phyloP scores from a whole-genome alignment of 1,140 invertebrate genomes.

The Lordiphosa stackelbergi region DNA sequence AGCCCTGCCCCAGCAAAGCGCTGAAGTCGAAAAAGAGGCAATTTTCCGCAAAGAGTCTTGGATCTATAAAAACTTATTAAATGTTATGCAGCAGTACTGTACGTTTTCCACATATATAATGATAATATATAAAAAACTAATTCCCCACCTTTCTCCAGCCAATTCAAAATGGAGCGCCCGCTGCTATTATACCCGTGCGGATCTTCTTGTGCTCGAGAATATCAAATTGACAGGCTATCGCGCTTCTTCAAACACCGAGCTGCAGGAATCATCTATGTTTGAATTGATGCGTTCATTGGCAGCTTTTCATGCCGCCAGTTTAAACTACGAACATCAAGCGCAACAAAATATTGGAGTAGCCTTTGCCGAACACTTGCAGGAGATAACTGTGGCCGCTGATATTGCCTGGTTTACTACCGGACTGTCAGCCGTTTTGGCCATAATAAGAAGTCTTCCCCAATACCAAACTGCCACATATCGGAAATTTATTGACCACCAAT shows the following conservation, averaged over 20 bases:
- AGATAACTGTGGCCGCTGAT: conserved; percentile 52
- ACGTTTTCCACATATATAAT: conserved; percentile 1
- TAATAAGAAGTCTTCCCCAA: conserved; percentile 33
- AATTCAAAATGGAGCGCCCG: conserved; percentile 46
- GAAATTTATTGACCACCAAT: conserved; percentile 26
- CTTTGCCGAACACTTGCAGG: conserved; percentile 48
- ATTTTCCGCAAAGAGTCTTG: conserved; percentile 61
- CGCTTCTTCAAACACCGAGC: background rate
- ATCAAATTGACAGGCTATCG: conserved; percentile 37
- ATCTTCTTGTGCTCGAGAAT: conserved; percentile 77
- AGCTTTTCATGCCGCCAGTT: conserved; percentile 74
- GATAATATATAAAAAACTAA: too few relatives aligned
- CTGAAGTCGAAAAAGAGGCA: conserved; percentile 45
- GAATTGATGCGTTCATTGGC: conserved; percentile 67
- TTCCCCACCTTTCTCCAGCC: conserved; percentile 18
- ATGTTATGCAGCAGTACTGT: conserved; percentile 48
- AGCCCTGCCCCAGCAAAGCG: conserved; percentile 44
- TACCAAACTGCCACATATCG: conserved; percentile 16
- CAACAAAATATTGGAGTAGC: conserved; percentile 34
- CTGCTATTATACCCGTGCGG: conserved; percentile 64
- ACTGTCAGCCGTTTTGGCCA: conserved; percentile 38
- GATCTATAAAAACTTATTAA: conserved; percentile 47
- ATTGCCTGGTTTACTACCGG: conserved; percentile 66
- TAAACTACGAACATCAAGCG: conserved; percentile 54
- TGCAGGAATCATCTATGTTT: conserved; percentile 15